Percentiles rank a stretch among this genome's conserved stretches.
Evolutionary conservation across 2,888 invertebrate genomes (phyloP).

Genomic region (Spilarctia lutea): DNA sequence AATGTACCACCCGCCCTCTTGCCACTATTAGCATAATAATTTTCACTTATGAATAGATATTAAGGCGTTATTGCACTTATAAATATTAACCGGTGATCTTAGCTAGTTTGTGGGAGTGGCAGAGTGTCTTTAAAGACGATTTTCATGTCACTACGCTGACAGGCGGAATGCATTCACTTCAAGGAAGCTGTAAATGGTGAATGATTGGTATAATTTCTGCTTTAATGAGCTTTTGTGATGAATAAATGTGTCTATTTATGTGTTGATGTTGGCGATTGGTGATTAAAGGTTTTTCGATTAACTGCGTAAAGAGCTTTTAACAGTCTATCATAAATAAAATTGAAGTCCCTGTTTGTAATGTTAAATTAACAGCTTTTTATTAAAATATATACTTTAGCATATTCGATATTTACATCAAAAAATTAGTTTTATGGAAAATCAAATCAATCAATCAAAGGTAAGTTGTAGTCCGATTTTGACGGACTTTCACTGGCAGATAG

Average conservation of each 20-base stretch:
- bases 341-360: background rate
- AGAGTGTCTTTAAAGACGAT: conserved; percentile 63
- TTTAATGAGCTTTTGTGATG: conserved; percentile 73
- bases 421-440: too few species aligned
- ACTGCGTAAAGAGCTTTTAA: background rate
- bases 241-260: conserved; percentile 57
- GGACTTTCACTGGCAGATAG: too few species aligned
- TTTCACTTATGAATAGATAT: conserved; percentile 86
- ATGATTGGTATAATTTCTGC: conserved; percentile 67
- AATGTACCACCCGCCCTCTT: conserved; percentile 76
- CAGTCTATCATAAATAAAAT: too few species aligned
- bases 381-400: too few species aligned
- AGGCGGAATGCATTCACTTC: conserved; percentile 67
- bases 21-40: conserved; percentile 85
- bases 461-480: too few species aligned
- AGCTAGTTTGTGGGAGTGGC: conserved; percentile 69
- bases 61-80: conserved; percentile 83
- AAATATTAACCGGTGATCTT: conserved; percentile 81
- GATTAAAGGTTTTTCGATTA: conserved; percentile 2
- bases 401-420: too few species aligned
- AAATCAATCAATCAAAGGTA: too few species aligned
- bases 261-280: conserved; percentile 20
- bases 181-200: conserved; percentile 69
- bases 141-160: conserved; percentile 76
- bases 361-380: too few species aligned